Conservation (phyloP, 2,888 invertebrate genomes). For the Trissoscelio sp. region DNA sequence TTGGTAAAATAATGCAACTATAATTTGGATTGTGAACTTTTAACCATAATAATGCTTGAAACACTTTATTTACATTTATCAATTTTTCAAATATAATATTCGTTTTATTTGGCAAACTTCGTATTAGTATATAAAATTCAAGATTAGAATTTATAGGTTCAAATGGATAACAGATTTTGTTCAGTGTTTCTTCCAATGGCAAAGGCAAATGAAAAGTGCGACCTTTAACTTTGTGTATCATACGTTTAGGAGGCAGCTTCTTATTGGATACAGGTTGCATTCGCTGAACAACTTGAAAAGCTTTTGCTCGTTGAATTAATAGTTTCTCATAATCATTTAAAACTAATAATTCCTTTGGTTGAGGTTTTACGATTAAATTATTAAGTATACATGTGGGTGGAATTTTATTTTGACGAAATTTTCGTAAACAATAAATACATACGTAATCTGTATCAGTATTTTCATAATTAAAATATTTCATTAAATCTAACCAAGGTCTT, state of each 20-base stretch:
- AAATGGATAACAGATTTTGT: conserved; percentile 73
- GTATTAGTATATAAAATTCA: conserved; percentile 15
- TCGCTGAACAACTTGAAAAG: conserved; percentile 69
- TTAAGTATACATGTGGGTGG: conserved; percentile 70
- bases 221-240: conserved; percentile 11
- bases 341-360: conserved; percentile 21
- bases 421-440: conserved; percentile 18
- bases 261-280: conserved; percentile 51
- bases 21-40: conserved; percentile 75
- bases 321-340: conserved; percentile 53
- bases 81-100: conserved; percentile 11
- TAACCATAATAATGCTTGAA: conserved; percentile 72
- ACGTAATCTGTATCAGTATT: conserved; percentile 43
- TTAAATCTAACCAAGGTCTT: conserved; percentile 17
- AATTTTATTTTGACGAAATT: conserved; percentile 34
- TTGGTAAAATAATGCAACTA: conserved; percentile 71
- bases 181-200: conserved; percentile 70
- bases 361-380: conserved; percentile 52
- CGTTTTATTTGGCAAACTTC: conserved; percentile 1
- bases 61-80: conserved; percentile 41
- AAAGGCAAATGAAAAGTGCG: conserved; percentile 14
- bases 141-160: conserved; percentile 72
- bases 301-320: conserved; percentile 29
- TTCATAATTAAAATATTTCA: neutral
- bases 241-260: neutral